These are phyloP conservation scores for Ichneumoninae sp. DNA, from an alignment of 2,888 invertebrate species.

Conservation along the genomic window DNA sequence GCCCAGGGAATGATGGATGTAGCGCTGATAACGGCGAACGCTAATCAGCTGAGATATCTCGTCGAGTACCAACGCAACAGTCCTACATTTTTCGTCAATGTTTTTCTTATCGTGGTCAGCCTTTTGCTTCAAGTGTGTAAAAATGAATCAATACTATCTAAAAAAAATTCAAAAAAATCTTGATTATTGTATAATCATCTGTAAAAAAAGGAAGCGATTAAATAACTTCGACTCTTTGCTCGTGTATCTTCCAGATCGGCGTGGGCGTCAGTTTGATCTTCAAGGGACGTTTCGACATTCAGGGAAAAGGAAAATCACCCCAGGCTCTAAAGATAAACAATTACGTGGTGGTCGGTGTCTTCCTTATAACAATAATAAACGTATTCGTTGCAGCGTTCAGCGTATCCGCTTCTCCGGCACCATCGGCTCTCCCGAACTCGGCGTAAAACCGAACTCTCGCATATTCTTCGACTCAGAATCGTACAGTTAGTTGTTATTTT, in stretches of 20 bases:
- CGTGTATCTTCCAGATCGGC: constrained; percentile 81
- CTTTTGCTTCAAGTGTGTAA: constrained; percentile 86
- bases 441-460: not conserved
- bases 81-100: constrained; percentile 86
- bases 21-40: constrained; percentile 89
- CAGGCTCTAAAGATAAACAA: constrained; percentile 87
- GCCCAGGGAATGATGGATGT: constrained; percentile 90
- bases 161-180: not conserved
- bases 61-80: constrained; percentile 87
- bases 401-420: constrained; percentile 74
- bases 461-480: not conserved
- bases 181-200: not conserved
- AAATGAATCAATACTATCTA: not conserved
- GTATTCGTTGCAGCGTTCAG: constrained; percentile 89
- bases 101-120: constrained; percentile 87
- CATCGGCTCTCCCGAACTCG: not conserved
- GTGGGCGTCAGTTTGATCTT: constrained; percentile 88
- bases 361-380: constrained; percentile 89
- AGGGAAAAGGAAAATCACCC: constrained; percentile 84
- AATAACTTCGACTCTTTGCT: not conserved
- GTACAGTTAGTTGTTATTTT: not conserved
- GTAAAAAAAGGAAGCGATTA: not conserved
- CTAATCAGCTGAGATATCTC: constrained; percentile 89
- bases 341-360: constrained; percentile 87
- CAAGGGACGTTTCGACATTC: constrained; percentile 86